Evolutionary conservation across 2,888 invertebrate genomes (phyloP).

Genomic region (Pollenia griseotomentosa): DNA sequence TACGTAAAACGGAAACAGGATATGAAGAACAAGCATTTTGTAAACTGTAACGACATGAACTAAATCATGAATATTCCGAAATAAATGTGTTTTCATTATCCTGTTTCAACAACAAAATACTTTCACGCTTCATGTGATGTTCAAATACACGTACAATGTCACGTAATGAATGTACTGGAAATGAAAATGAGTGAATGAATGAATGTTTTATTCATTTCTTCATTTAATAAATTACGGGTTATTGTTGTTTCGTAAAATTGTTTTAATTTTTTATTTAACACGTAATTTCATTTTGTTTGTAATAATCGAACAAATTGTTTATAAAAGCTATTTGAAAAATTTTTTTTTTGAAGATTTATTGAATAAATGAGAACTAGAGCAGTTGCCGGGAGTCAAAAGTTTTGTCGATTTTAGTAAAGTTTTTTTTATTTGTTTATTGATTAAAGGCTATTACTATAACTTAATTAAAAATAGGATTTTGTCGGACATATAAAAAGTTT

Average conservation of each 20-base stretch:
- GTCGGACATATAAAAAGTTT: too few species aligned
- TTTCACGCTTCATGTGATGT: slow-evolving; percentile 62
- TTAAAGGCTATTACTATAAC: too few species aligned
- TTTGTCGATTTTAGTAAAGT: neutral
- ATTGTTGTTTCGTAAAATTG: slow-evolving; percentile 12
- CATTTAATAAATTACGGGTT: slow-evolving; percentile 47
- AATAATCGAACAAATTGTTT: neutral
- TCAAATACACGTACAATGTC: slow-evolving; percentile 62
- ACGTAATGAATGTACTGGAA: slow-evolving; percentile 47
- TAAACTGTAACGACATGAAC: slow-evolving; percentile 48
- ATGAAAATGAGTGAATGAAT: slow-evolving; percentile 2
- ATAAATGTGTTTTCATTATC: slow-evolving; percentile 59
- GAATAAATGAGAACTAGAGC: slow-evolving; percentile 3
- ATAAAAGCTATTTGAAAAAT: neutral
- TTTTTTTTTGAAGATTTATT: neutral
- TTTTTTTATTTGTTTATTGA: neutral
- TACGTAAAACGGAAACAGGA: slow-evolving; percentile 65
- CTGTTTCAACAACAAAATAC: slow-evolving; percentile 44
- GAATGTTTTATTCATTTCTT: slow-evolving; percentile 47
- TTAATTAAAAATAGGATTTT: too few species aligned
- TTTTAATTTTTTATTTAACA: slow-evolving; percentile 30
- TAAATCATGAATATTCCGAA: slow-evolving; percentile 45
- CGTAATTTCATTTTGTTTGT: neutral
- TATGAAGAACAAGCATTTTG: slow-evolving; percentile 62
- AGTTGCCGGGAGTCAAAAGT: slow-evolving; percentile 2